These are phyloP conservation scores for Xiphydria camelus DNA, from an alignment of 2,888 invertebrate species.

Conservation along the genomic window DNA sequence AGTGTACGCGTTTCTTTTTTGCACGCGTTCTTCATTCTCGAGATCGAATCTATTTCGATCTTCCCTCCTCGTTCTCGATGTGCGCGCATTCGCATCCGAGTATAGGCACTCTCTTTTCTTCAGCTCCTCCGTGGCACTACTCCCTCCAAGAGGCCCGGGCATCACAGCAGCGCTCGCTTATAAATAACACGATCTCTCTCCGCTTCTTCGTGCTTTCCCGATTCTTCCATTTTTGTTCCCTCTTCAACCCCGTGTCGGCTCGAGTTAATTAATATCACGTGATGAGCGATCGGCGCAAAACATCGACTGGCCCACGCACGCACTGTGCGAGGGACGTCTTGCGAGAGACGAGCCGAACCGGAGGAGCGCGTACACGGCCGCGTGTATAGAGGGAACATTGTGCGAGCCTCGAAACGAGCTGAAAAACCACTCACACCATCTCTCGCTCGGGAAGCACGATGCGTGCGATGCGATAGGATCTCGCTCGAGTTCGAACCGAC, in stretches of 20 bases:
- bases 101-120: too few relatives aligned
- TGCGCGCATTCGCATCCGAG: too few relatives aligned
- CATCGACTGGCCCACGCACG: slow-evolving; percentile 20
- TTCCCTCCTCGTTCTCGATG: too few relatives aligned
- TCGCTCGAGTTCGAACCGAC: slow-evolving; percentile 7
- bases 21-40: too few relatives aligned
- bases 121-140: too few relatives aligned
- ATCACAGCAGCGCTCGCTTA: slow-evolving; percentile 41
- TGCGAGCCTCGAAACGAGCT: slow-evolving; percentile 17
- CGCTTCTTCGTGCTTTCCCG: slow-evolving; percentile 44
- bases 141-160: too few relatives aligned
- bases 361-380: slow-evolving; percentile 11
- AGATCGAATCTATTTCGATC: too few relatives aligned
- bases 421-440: slow-evolving; percentile 18
- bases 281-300: slow-evolving; percentile 52
- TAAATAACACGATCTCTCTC: slow-evolving; percentile 56
- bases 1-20: too few relatives aligned
- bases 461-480: slow-evolving; percentile 24
- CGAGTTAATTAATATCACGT: slow-evolving; percentile 56
- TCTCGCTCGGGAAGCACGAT: slow-evolving; percentile 14
- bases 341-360: slow-evolving; percentile 1
- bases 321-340: slow-evolving; percentile 8
- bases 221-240: slow-evolving; percentile 29
- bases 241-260: neutral
- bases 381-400: slow-evolving; percentile 44